Evolutionary conservation across 2,888 invertebrate species (phyloP).

Genomic region (Clepsis dumicolana): DNA sequence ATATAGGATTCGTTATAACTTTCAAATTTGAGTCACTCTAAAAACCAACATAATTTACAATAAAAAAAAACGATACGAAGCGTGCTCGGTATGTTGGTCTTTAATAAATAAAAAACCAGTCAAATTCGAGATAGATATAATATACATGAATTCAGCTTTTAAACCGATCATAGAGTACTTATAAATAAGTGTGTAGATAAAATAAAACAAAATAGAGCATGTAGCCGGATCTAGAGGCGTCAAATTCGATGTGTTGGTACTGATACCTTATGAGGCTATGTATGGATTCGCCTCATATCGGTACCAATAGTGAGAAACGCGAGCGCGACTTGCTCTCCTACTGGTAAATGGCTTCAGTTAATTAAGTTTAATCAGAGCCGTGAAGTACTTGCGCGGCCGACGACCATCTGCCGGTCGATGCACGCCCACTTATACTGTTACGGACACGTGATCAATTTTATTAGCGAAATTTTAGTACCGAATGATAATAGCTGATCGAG

Average conservation of each 20-base stretch:
- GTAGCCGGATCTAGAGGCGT: no score
- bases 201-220: no score
- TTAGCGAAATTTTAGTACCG: background rate
- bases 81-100: no score
- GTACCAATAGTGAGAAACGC: slow-evolving; percentile 23
- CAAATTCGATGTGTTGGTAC: background rate
- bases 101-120: no score
- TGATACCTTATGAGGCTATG: slow-evolving; percentile 3
- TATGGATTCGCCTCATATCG: background rate
- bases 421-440: slow-evolving; percentile 82
- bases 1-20: no score
- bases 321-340: slow-evolving; percentile 48
- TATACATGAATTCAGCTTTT: no score
- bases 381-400: slow-evolving; percentile 62
- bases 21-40: no score
- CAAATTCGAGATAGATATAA: no score
- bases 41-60: no score
- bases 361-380: slow-evolving; percentile 85
- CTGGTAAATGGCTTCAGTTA: slow-evolving; percentile 85
- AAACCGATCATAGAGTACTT: no score
- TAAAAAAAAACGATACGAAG: no score
- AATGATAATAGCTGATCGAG: slow-evolving; percentile 51
- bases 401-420: slow-evolving; percentile 77
- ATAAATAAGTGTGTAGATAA: no score
- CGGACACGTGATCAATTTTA: slow-evolving; percentile 49